These are phyloP conservation scores for Athripsodes cinereus DNA, from an alignment of 2,888 invertebrate genomes.

Conservation along the genomic window DNA sequence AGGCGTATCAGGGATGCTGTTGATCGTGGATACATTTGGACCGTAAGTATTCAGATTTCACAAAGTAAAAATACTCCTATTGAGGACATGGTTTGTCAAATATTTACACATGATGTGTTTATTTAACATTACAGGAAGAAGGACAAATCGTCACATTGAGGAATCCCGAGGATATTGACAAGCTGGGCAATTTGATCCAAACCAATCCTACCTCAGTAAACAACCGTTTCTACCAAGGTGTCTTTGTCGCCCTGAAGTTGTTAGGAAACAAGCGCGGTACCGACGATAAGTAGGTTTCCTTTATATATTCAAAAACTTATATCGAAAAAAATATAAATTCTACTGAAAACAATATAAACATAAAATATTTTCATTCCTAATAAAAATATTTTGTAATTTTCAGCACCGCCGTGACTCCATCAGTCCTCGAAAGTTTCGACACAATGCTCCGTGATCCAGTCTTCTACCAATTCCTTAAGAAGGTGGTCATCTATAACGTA, in stretches of 20 bases:
- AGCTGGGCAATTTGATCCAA: slow-evolving; percentile 60
- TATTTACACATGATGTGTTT: not conserved
- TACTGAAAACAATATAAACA: not conserved
- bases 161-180: slow-evolving; percentile 56
- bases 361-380: not conserved
- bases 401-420: slow-evolving; percentile 35
- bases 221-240: slow-evolving; percentile 44
- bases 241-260: slow-evolving; percentile 44
- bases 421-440: slow-evolving; percentile 55
- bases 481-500: slow-evolving; percentile 52
- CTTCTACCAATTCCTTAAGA: slow-evolving; percentile 64
- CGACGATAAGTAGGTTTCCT: slow-evolving; percentile 17
- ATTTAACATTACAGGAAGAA: slow-evolving; percentile 40
- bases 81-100: not conserved
- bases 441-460: slow-evolving; percentile 67
- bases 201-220: slow-evolving; percentile 58
- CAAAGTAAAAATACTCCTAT: no score
- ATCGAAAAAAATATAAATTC: no score
- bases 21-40: slow-evolving; percentile 42
- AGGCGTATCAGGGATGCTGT: slow-evolving; percentile 45
- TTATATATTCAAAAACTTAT: not conserved
- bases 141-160: slow-evolving; percentile 54
- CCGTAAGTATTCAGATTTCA: slow-evolving; percentile 28
- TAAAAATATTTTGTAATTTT: no score
- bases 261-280: slow-evolving; percentile 32